A percentile compares a stretch with the other conserved stretches of the same genome.
These are phyloP conservation scores for Zosterops lateralis DNA, from an alignment of 2,113 vertebrate species.

Conservation along the genomic window DNA sequence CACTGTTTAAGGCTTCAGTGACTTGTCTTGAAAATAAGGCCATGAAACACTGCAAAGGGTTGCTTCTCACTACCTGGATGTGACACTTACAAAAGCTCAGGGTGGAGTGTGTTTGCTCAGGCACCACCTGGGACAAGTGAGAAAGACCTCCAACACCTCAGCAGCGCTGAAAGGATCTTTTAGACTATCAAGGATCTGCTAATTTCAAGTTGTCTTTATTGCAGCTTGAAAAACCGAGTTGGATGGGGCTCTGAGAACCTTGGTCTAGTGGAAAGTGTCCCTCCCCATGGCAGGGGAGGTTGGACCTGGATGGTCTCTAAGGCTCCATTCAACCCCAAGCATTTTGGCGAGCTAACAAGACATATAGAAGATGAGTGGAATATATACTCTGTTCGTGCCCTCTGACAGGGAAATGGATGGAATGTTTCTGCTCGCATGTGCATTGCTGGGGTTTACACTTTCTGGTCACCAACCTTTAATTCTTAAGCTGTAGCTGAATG, in stretches of 20 bases:
- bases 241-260: not conserved
- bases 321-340: not conserved
- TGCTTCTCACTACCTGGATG: not conserved
- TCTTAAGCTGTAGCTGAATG: not conserved
- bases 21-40: not conserved
- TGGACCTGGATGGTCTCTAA: not conserved
- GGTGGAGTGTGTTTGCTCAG: not conserved
- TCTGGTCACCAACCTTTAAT: not conserved
- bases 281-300: no score
- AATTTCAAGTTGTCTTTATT: not conserved
- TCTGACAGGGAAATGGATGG: not conserved
- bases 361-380: not conserved
- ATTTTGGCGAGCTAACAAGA: not conserved
- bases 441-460: not conserved
- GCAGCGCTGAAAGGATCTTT: not conserved
- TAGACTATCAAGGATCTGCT: fast-evolving
- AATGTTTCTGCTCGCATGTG: not conserved
- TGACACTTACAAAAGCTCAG: not conserved
- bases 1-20: not conserved
- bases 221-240: not conserved
- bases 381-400: fast-evolving
- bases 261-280: not conserved
- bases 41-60: not conserved
- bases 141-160: not conserved
- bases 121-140: not conserved